These are phyloP conservation scores for Podotricha telesiphe DNA, from an alignment of 2,888 invertebrate species.

Conservation along the genomic window DNA sequence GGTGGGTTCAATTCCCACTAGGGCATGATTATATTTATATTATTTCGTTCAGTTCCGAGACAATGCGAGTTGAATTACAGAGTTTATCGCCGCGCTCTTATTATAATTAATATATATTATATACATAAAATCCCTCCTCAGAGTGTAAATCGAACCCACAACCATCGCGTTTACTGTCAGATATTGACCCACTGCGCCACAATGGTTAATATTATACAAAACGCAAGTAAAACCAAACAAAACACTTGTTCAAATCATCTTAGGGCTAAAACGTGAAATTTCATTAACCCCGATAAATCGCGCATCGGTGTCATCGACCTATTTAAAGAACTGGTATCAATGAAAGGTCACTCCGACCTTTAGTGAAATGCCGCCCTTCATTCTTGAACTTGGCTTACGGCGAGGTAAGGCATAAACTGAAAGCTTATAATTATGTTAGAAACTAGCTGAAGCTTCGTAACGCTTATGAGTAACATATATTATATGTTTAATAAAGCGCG, in stretches of 20 bases:
- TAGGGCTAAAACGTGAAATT: slow-evolving; percentile 16
- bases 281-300: slow-evolving; percentile 31
- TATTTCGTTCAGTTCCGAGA: too few species aligned
- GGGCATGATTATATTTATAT: too few species aligned
- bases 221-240: not conserved
- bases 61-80: too few species aligned
- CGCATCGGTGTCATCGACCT: slow-evolving; percentile 30
- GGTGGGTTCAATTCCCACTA: too few species aligned
- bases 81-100: too few species aligned
- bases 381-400: slow-evolving; percentile 32
- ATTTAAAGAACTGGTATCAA: slow-evolving; percentile 28
- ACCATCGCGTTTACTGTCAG: too few species aligned
- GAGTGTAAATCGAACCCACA: not conserved
- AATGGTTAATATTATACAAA: not conserved
- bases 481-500: too few species aligned
- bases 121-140: not conserved
- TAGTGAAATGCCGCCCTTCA: slow-evolving; percentile 38
- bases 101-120: too few species aligned
- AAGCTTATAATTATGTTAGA: slow-evolving; percentile 9
- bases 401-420: not conserved
- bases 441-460: too few species aligned
- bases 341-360: slow-evolving; percentile 35
- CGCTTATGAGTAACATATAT: too few species aligned
- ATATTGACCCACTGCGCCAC: too few species aligned
- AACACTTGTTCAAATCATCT: not conserved